These are phyloP conservation scores for Hyles lineata DNA, from an alignment of 2,888 invertebrate genomes.

Conservation along the genomic window DNA sequence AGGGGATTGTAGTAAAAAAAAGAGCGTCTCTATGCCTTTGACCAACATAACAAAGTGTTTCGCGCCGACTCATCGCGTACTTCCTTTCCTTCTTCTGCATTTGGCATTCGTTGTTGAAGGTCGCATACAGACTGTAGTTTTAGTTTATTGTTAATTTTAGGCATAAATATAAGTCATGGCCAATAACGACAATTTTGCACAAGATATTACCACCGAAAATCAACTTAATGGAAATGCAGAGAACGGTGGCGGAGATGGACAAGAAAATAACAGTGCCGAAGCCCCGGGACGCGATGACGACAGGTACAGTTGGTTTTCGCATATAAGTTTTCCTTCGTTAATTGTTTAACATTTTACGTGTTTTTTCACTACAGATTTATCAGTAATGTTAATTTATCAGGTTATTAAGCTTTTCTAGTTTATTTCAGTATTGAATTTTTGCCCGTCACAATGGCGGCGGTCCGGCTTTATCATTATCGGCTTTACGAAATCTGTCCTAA, in stretches of 20 bases:
- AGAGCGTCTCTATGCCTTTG: slow-evolving; percentile 53
- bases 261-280: slow-evolving; percentile 90
- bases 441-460: slow-evolving; percentile 78
- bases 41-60: slow-evolving; percentile 65
- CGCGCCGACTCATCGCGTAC: slow-evolving; percentile 70
- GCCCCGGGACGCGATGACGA: slow-evolving; percentile 92
- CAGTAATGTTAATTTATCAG: slow-evolving; percentile 34
- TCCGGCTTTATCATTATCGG: slow-evolving; percentile 73
- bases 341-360: slow-evolving; percentile 32
- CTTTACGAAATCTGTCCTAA: slow-evolving; percentile 70
- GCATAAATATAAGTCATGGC: slow-evolving; percentile 86
- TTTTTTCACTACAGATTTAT: slow-evolving; percentile 39
- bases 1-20: slow-evolving; percentile 58
- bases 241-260: slow-evolving; percentile 88
- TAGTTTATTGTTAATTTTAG: slow-evolving; percentile 82
- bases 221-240: slow-evolving; percentile 86
- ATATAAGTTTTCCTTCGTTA: slow-evolving; percentile 33
- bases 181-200: slow-evolving; percentile 92
- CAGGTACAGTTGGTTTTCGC: slow-evolving; percentile 83
- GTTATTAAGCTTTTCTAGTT: slow-evolving; percentile 52
- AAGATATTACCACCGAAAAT: slow-evolving; percentile 89
- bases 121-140: slow-evolving; percentile 78
- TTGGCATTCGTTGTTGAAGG: slow-evolving; percentile 82
- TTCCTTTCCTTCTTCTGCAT: slow-evolving; percentile 81
- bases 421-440: slow-evolving; percentile 60